Conservation (phyloP, 1,140 invertebrate species). For the Orussus abietinus region DNA sequence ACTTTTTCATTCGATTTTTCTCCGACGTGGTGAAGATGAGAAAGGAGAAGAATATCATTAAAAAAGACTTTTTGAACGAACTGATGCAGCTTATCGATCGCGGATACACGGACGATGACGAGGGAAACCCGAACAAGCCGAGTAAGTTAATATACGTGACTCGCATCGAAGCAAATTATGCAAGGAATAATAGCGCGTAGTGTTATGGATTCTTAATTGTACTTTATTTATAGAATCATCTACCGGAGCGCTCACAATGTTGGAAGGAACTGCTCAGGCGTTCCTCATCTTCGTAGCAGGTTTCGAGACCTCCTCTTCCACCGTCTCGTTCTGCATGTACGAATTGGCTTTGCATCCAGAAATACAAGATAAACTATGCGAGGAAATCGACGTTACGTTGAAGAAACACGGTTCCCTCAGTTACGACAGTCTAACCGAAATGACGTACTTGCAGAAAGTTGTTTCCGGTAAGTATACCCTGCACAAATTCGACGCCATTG, state of each 20-base stretch:
- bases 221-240: not conserved
- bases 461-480: conserved; percentile 22
- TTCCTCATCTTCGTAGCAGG: conserved; percentile 31
- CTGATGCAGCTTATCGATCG: conserved; percentile 36
- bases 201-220: not conserved
- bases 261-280: conserved; percentile 20
- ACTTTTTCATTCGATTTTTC: conserved; percentile 34
- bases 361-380: conserved; percentile 35
- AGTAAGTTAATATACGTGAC: not conserved
- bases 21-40: conserved; percentile 26
- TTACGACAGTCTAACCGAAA: conserved; percentile 43
- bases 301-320: conserved; percentile 27
- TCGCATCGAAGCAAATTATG: too few relatives aligned
- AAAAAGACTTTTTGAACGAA: conserved; percentile 40
- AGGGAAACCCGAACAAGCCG: not conserved
- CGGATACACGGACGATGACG: not conserved
- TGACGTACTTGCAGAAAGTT: conserved; percentile 46
- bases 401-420: conserved; percentile 24
- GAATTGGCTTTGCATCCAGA: conserved; percentile 24
- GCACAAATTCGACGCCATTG: not conserved
- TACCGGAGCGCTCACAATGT: not conserved
- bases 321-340: conserved; percentile 29
- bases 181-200: not conserved
- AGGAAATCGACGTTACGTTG: conserved; percentile 30
- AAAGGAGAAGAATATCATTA: conserved; percentile 25